Evolutionary conservation across 2,113 vertebrate genomes (phyloP).

Genomic region (Elanus axillaris): DNA sequence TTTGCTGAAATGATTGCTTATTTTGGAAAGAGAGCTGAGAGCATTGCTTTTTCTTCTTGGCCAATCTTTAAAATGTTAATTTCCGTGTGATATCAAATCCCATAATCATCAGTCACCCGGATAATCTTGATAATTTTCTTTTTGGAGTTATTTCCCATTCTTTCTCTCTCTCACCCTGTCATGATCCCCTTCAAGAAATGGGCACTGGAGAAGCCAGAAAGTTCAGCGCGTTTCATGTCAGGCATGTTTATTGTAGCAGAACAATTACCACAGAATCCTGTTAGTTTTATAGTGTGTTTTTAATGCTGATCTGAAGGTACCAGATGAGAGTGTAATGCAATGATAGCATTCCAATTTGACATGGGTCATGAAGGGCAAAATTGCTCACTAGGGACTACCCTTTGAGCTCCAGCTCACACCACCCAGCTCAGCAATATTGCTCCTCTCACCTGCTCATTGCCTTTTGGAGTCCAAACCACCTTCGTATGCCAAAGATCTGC

Average conservation of each 20-base stretch:
- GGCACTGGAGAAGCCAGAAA: not conserved
- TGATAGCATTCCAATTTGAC: not conserved
- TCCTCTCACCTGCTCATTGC: not conserved
- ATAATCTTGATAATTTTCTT: constrained; percentile 12
- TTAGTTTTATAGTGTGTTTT: not conserved
- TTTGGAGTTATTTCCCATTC: not conserved
- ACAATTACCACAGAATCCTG: not conserved
- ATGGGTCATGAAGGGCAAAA: not conserved
- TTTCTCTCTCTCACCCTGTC: not conserved
- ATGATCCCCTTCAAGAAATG: not conserved
- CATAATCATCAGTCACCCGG: not conserved
- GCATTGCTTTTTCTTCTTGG: not conserved
- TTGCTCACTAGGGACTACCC: not conserved
- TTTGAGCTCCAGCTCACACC: not conserved
- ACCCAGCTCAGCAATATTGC: not conserved
- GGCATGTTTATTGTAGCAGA: not conserved
- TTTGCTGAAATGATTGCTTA: not conserved
- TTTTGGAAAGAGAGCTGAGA: not conserved
- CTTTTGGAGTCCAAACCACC: not conserved
- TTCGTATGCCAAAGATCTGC: not conserved
- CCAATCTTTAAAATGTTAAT: not conserved
- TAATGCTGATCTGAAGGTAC: not conserved
- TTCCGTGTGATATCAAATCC: not conserved
- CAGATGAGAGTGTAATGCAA: not conserved
- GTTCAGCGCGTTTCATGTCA: not conserved